Conservation (phyloP, 2,797 vertebrate species). For the Myotis vivesi region DNA sequence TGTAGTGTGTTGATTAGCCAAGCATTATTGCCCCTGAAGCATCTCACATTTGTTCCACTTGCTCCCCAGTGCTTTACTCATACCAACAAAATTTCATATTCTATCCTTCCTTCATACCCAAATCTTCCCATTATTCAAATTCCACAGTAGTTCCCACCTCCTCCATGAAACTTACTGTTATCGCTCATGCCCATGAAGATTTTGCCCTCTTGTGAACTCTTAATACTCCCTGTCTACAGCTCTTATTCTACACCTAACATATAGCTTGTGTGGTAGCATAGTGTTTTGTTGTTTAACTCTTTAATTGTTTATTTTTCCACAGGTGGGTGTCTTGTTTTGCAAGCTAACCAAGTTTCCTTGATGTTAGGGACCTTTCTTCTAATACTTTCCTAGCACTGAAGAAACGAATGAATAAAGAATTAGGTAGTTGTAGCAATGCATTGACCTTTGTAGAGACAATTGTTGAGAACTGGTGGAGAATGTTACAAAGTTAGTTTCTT, state of each 20-base stretch:
- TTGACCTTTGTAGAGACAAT: not conserved
- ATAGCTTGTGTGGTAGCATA: not conserved
- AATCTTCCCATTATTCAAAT: conserved; percentile 17
- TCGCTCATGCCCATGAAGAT: not conserved
- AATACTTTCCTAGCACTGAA: conserved; percentile 17
- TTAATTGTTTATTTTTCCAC: not conserved
- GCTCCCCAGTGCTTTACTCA: not conserved
- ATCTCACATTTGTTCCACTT: not conserved
- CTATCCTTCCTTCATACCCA: not conserved
- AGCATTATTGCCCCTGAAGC: not conserved
- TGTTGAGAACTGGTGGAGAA: not conserved
- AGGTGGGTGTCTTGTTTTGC: not conserved
- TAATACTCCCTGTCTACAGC: not conserved
- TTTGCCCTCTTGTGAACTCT: not conserved
- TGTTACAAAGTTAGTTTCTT: not conserved
- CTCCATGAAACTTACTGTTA: not conserved
- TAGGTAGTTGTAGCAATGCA: not conserved
- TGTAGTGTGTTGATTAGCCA: not conserved
- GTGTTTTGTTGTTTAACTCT: not conserved
- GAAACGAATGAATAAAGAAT: not conserved
- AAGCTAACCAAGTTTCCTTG: not conserved
- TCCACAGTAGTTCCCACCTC: not conserved
- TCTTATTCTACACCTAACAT: conserved; percentile 2
- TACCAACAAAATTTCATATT: not conserved
- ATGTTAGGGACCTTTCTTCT: not conserved